These are phyloP conservation scores for Actinernus sp. DNA, from an alignment of 92 coral and sea anemone genomes.

Conservation along the genomic window DNA sequence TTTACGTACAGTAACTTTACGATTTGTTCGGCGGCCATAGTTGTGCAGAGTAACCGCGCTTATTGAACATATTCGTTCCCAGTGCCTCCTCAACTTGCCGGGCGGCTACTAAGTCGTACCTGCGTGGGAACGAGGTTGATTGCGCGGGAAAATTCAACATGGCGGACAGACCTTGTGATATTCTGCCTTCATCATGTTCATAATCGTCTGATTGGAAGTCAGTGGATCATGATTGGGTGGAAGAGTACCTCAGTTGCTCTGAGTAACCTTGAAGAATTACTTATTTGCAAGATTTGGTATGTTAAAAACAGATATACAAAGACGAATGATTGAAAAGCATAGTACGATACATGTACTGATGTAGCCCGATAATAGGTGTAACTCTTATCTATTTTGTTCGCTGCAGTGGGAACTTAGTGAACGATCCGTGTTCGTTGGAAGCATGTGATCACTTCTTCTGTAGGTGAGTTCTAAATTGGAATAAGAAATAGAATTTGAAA, in stretches of 20 bases:
- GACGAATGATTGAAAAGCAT: too few species aligned
- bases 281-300: conserved; percentile 88
- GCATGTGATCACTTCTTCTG: conserved; percentile 95
- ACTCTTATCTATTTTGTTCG: background rate
- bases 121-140: too few species aligned
- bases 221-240: conserved; percentile 70
- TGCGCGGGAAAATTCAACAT: conserved; percentile 73
- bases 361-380: too few species aligned
- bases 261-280: conserved; percentile 67
- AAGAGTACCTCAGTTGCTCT: conserved; percentile 69
- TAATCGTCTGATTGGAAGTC: too few species aligned
- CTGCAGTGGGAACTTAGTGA: conserved; percentile 65
- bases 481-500: background rate
- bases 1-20: too few species aligned
- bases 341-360: too few species aligned
- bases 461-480: conserved; percentile 56
- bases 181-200: background rate
- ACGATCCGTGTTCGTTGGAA: conserved; percentile 92
- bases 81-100: too few species aligned
- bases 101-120: too few species aligned
- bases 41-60: too few species aligned
- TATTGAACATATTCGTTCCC: too few species aligned
- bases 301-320: background rate
- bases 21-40: too few species aligned
- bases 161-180: background rate